Evolutionary conservation across 2,113 vertebrate species (phyloP), one percentile per base, ranked within the genome.

Genomic region (Myotis lucifugus): DNA sequence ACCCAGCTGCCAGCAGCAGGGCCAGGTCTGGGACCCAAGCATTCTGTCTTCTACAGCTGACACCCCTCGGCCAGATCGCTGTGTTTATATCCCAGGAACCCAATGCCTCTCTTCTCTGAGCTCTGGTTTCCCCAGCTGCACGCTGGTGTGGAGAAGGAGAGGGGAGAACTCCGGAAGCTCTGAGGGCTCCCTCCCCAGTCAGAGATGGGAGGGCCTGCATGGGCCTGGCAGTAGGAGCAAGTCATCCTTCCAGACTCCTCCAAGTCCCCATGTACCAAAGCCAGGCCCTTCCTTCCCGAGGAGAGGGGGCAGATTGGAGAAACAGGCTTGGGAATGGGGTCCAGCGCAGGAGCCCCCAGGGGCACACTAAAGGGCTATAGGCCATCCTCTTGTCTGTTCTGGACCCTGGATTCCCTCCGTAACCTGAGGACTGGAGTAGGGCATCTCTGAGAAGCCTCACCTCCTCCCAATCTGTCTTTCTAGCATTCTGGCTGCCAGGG

Each of bases 51-150:
- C 48, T 23, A 29, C 48, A 52, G 25, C 27, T 69, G 32, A 74
- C 6, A 23, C 19, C 3, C 76, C 82, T 32, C 18, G 42, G 42
- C 34, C 59, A 78, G 17, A 40, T 34, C 23, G 12, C 56, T 12
- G 2, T 76, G 32, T 85, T 66, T 77, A 17, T 61, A 17, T 50
- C n/a, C 29, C 67, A 48, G 81, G 40, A n/a, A 4, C n/a, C 27
- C 5, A 21, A 66, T 29, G 66, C 21, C 37, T 74, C 18, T 73
- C 48, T 73, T 92, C 48, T 73, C 73, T 85, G 40, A 32, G 46
- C 12, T 34, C 84, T 14, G 19, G 17, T 92, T 90, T 95, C 85
- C 40, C 81, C 21, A 66, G 32, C 52, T 81, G n/a, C 23, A 70
- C 66, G 46, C 61, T 79, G 40, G 19, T 77, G 2, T 61, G 32